Evolutionary conservation across 2,797 vertebrate species (phyloP).

Genomic region (Lagocephalus sceleratus): DNA sequence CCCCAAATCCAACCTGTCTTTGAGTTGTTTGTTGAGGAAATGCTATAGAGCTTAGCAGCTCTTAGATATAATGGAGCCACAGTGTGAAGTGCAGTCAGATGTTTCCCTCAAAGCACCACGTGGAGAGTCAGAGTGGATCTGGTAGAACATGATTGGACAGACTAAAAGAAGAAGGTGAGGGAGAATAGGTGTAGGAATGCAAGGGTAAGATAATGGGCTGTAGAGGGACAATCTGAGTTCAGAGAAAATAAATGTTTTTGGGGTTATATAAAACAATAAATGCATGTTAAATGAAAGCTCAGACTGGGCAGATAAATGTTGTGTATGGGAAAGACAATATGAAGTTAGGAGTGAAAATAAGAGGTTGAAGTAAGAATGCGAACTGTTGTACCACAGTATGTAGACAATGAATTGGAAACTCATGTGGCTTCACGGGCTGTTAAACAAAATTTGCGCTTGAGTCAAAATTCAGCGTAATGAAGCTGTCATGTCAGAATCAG

Average conservation of each 20-base stretch:
- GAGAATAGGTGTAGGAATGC: background rate
- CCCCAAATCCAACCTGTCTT: background rate
- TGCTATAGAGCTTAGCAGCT: background rate
- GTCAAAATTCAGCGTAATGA: slow-evolving; percentile 58
- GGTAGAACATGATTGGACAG: background rate
- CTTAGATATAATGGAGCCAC: background rate
- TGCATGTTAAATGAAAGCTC: no score
- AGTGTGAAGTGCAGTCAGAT: background rate
- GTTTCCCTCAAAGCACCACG: background rate
- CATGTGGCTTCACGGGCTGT: slow-evolving; percentile 52
- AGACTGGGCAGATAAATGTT: no score
- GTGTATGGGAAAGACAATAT: background rate
- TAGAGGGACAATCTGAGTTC: background rate
- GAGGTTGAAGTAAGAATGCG: no score
- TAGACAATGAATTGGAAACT: slow-evolving; percentile 60
- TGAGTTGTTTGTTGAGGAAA: slow-evolving; percentile 1
- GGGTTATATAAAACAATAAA: no score
- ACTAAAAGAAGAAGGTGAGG: background rate
- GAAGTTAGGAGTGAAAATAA: background rate
- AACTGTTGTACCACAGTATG: no score
- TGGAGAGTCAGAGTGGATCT: background rate
- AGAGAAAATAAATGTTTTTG: no score
- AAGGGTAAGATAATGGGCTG: background rate
- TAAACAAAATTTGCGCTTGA: slow-evolving; percentile 57
- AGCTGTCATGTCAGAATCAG: slow-evolving; percentile 56